Base-by-base conservation (phyloP, 2,888 invertebrate genomes). In the Rhaphigaster nebulosa region DNA sequence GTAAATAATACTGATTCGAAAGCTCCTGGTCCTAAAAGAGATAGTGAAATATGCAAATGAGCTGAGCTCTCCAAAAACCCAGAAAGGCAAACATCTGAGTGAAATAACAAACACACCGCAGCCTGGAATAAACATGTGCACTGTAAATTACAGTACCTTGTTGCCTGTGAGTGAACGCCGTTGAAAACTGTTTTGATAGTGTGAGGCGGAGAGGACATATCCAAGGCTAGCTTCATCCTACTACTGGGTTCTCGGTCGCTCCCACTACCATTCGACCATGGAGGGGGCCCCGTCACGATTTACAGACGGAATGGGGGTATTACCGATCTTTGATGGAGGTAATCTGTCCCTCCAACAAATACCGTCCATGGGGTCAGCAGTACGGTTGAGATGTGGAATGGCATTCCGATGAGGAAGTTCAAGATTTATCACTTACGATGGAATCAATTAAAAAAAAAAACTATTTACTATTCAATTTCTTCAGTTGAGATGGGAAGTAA, bases 141-240 rank as follows among this genome's bases (percentile, higher is more conserved):
- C 80, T 41, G 34, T 38, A 41, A 84, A 88, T 29, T 26, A 80
- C 20, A 26, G 80, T 92, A 94, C 94, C 94, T 94, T 50, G 93
- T 93, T 2, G 94, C 94, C 90, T 94, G 94, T 91, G 93, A 93
- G 90, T 94, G 94, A 34, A 94, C 93, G 29, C 93, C 94, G 92
- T 93, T 94, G 92, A 94, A 93, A 90, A 94, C 94, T 91, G 92
- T 93, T 92, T 93, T 93, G 90, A 93, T 92, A 34, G 93, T 92
- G 91, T 93, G 93, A 84, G 92, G 91, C n/a, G 92, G 38, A 84
- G 90, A 65, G 88, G 92, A 89, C 45, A 65, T 60, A 70, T 89
- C 89, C 52, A 50, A 50, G 45, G 76, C 89, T 23, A 89, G 89
- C 89, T 70, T 70, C 89, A 89, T 89, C 84, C 84, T 84, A 84